phyloP scores from a whole-genome alignment of 2,797 vertebrate genomes.

The Platyrinchus mystaceus region DNA sequence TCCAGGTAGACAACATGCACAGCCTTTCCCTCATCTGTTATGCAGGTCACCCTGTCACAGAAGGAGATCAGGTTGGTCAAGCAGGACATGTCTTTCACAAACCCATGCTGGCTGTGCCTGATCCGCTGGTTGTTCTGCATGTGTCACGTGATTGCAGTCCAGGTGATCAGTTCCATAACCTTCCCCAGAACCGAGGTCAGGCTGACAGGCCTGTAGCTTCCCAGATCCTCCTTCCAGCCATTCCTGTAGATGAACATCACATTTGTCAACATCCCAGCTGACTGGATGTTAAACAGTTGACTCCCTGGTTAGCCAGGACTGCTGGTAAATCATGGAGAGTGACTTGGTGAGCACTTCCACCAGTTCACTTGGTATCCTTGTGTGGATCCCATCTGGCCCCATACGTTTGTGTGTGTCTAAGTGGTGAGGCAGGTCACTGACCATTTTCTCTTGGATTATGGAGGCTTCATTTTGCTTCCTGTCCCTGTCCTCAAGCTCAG shows the following conservation, averaged over 20 bases:
- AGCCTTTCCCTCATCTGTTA: not conserved
- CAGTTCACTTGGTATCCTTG: not conserved
- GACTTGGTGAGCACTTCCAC: not conserved
- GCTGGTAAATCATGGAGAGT: not conserved
- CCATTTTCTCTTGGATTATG: accelerated
- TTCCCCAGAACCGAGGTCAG: accelerated
- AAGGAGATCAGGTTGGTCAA: not conserved
- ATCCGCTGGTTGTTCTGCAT: not conserved
- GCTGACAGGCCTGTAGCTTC: not conserved
- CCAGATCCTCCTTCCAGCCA: not conserved
- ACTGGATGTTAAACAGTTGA: not conserved
- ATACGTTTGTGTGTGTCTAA: accelerated
- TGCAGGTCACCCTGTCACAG: not conserved
- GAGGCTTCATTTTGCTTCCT: not conserved
- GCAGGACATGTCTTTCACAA: not conserved
- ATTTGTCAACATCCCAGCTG: not conserved
- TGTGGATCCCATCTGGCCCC: not conserved
- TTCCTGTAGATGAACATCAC: not conserved
- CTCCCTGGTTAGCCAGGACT: not conserved
- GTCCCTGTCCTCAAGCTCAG: not conserved
- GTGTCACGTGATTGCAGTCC: accelerated
- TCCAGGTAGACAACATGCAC: accelerated
- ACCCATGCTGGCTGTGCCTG: not conserved
- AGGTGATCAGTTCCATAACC: not conserved
- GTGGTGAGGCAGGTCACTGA: not conserved